phyloP scores from a whole-genome alignment of 2,797 vertebrate species.

The Manis crassicaudata region DNA sequence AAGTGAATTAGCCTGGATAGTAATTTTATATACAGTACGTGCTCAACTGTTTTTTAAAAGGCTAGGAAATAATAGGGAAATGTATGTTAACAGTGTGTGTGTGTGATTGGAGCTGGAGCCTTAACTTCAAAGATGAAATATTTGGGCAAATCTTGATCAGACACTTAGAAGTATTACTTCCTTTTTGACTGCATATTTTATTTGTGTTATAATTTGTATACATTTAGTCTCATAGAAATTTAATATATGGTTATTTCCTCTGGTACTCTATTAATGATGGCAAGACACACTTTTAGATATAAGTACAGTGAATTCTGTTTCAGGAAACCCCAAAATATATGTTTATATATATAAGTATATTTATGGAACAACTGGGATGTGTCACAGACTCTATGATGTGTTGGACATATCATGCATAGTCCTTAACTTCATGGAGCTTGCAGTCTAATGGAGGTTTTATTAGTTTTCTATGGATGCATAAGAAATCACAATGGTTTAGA shows the following conservation, averaged over 20 bases:
- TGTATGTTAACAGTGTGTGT: not conserved
- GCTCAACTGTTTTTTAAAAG: not conserved
- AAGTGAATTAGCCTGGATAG: not conserved
- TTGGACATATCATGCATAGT: not conserved
- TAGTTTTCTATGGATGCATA: not conserved
- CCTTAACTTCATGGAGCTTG: not conserved
- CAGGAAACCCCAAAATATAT: not conserved
- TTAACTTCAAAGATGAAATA: not conserved
- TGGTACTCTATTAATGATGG: not conserved
- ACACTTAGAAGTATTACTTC: not conserved
- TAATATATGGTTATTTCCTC: not conserved
- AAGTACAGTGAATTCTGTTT: not conserved
- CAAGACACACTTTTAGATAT: slow-evolving; percentile 3
- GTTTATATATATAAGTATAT: not conserved
- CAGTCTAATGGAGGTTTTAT: not conserved
- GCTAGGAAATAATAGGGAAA: not conserved
- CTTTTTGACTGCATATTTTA: not conserved
- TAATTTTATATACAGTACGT: not conserved
- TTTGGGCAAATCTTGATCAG: not conserved
- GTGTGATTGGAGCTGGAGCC: not conserved
- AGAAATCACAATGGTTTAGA: not conserved
- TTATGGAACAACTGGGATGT: not conserved
- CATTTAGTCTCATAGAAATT: not conserved
- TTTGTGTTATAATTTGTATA: not conserved
- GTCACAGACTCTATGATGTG: not conserved